Base-by-base conservation (phyloP, 1,140 invertebrate species). In the Leptestheria dahalacensis region DNA sequence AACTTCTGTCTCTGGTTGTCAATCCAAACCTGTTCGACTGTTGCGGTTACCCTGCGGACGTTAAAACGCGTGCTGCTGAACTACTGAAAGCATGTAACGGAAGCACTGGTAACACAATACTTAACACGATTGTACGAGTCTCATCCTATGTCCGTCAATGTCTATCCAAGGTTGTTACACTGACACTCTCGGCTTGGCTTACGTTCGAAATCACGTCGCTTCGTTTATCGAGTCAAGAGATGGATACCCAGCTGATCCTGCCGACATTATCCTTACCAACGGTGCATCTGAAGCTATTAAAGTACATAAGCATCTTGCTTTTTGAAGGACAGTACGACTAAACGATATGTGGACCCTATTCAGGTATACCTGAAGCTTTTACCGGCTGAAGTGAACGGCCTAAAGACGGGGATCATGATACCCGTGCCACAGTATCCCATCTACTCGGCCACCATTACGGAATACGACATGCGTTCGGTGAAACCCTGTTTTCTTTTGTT, bases 371-470 rank as follows among this genome's bases (percentile, higher is more conserved):
- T 66, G 20, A n/a, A 47, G 6, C n/a, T 81, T 57, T 75, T 76
- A 63, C 80, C 82, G 66, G 68, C 78, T 12, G 65, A 68, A 11
- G 68, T 79, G 23, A 65, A 72, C 56, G 78, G 79, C 15, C 82
- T 83, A 66, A 73, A 72, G 73, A 71, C 82, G 61, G 89, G 91
- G 49, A 82, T 98, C 0, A 85, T 98, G 87, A 86, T 97, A 64
- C 95, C 96, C 0, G 97, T 97, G 69, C 96, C 96, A 0, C 94
- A 98, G 70, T 99, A 99, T 76, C 96, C 96, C 12, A 74, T 99
- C 0, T 99, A 99, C 73, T 94, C 92, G 1, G 95, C 95, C 1
- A 86, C 91, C 0, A 74, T 97, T 23, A 85, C 88, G 20, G 92
- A 96, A 73, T 93, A 88, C 69, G 83, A 86, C 58, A 81, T 96